Base-by-base conservation (phyloP, 2,797 vertebrate species). In the Acrossocheilus wenchowensis region DNA sequence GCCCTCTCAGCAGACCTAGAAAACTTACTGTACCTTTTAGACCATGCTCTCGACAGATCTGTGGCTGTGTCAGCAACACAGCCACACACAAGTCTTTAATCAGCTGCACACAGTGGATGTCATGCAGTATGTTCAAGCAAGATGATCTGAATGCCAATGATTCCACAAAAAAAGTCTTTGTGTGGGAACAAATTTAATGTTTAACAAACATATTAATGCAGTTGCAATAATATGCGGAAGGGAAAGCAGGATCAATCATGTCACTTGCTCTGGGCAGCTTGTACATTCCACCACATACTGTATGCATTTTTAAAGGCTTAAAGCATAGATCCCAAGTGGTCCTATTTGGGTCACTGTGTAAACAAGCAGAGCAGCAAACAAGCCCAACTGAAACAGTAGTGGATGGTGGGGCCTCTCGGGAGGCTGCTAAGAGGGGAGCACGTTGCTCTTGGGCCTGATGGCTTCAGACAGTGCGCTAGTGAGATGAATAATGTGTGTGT, bases 281-380 rank as follows among this genome's bases (percentile, higher is more conserved):
- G 81, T 75, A 86, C 52, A 87, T 78, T 81, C 41, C 21, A 50
- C 52, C 52, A 41, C 74, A 71, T 48, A 50, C 30, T n/a, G 30
- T 78, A 82, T 84, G 80, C 82, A 85, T 88, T 75, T 90, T 82
- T 57, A 62, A 84, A 84, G 23, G 84, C 74, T 68, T 81, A 82
- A 54, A 74, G 68, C 66, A 75, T 19, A 74, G 69, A 84, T 86
- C 85, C 81, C 69, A 57, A 89, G 87, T 81, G 87, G 86, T 92
- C 90, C 92, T 94, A 94, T 94, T 93, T 93, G 91, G 94, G 94
- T 94, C 94, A 94, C 90, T 92, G 91, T 94, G 90, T 93, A 93
- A 94, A 94, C 91, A 93, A 91, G 86, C 78, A 87, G 90, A 88
- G 85, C 81, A 82, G 83, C 87, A 80, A 72, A 85, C 75, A 85